Percentiles rank a stretch among this genome's conserved stretches.
Evolutionary conservation across 2,888 invertebrate species (phyloP).

Genomic region (Himalopsyche japonica): DNA sequence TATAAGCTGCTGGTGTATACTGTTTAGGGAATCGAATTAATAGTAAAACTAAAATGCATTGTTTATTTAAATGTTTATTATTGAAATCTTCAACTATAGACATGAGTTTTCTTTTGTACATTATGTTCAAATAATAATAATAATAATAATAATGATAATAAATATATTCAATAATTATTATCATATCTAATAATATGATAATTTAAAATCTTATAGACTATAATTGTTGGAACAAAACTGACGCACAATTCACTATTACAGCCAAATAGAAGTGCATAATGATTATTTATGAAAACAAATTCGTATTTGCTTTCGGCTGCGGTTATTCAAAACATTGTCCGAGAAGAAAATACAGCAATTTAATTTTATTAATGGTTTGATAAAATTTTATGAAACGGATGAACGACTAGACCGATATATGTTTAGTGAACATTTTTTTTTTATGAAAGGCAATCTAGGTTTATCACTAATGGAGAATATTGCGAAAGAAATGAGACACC

Average conservation of each 20-base stretch:
- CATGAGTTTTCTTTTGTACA: constrained; percentile 39
- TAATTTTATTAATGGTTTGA: not conserved
- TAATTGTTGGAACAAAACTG: constrained; percentile 25
- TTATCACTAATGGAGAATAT: constrained; percentile 9
- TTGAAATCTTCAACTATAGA: constrained; percentile 39
- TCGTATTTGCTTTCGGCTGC: not conserved
- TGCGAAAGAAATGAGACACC: not conserved
- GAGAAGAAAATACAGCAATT: constrained; percentile 8
- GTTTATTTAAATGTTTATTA: constrained; percentile 18
- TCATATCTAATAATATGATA: constrained; percentile 23
- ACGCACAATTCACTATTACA: constrained; percentile 19
- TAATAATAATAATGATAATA: constrained; percentile 14
- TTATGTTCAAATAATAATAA: constrained; percentile 37
- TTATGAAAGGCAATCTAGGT: constrained; percentile 24
- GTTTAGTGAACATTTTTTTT: constrained; percentile 1
- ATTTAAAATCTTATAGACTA: constrained; percentile 23
- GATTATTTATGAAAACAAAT: not conserved
- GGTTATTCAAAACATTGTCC: not conserved
- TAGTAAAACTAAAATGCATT: not conserved
- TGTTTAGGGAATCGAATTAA: not conserved
- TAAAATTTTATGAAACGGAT: not conserved
- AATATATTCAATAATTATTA: constrained; percentile 11
- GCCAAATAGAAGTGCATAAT: constrained; percentile 11
- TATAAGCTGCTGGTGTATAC: not conserved
- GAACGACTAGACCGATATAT: not conserved